Evolutionary conservation across 64 coral and sea anemone genomes (phyloP), one percentile per base, ranked within the genome.

Genomic region (Porites lutea): DNA sequence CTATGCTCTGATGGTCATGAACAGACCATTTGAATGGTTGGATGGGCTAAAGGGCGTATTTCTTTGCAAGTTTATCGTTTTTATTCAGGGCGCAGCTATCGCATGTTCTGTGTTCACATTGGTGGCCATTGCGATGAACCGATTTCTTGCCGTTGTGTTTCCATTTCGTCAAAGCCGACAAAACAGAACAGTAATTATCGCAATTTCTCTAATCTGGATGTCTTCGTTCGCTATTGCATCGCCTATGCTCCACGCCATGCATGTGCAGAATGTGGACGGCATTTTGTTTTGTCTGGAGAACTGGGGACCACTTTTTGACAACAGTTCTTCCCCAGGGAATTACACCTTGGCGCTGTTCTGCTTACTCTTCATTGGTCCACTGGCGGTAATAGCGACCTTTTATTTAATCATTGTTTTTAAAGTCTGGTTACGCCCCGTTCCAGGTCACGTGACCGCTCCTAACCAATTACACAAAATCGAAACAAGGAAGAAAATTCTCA

Each of bases 1-100:
- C 18, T 96, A 96, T 72, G 76, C 89, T 12, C 47, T 93, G 19
- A 90, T 93, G 18, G 57, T 93, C 7, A 67, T 89, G 59, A 87
- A 88, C 9, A 88, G 88, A 62, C 93, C 63, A 48, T 79, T 90
- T 52, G 95, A 90, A 67, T 93, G 95, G 95, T 48, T 93, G 9
- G 82, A 76, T 19, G 95, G 95, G 27, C 21, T 55, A 18, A 47
- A 82, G 11, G 95, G 95, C 23, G 79, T 90, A 48, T 72, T 93
- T 37, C 80, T 96, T 22, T 96, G 95, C 82, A 96, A 96, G 49
- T 60, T 93, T 8, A 73, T 96, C 14, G 74, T 93, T 4, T 96
- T 96, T 4, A 93, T 93, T 52, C 95, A 96, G 53, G 95, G 95
- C 6, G 51, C 90, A 21, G 93, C 95, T 43, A 88, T 93, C 6